Percentiles rank a stretch among this genome's conserved stretches.
Evolutionary conservation across 2,113 vertebrate species (phyloP).

Genomic region (Nesogale talazaci): DNA sequence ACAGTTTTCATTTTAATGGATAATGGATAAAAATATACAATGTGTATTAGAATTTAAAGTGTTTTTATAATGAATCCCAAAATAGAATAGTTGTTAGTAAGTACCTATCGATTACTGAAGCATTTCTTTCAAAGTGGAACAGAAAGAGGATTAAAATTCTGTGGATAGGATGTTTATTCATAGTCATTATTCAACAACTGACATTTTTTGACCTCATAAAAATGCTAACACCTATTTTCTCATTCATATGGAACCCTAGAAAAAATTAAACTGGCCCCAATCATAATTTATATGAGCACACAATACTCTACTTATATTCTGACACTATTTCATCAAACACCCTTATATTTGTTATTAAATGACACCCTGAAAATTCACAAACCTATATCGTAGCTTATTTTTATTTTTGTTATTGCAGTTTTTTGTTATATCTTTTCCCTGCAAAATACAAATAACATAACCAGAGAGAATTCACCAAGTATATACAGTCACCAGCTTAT

Average conservation of each 20-base stretch:
- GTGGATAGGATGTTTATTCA: conserved; percentile 76
- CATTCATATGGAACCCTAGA: conserved; percentile 57
- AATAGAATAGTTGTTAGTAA: conserved; percentile 60
- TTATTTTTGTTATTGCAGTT: background rate
- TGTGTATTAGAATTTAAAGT: conserved; percentile 55
- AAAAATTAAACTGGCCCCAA: conserved; percentile 56
- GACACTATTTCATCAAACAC: background rate
- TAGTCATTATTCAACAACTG: conserved; percentile 75
- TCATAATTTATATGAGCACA: conserved; percentile 38
- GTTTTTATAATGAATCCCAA: background rate
- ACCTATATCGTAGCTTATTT: conserved; percentile 6
- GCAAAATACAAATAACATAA: background rate
- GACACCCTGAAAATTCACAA: background rate
- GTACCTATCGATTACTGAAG: conserved; percentile 49
- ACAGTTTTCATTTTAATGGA: conserved; percentile 65
- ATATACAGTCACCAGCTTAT: too few species aligned
- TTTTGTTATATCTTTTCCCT: background rate
- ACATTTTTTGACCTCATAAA: conserved; percentile 73
- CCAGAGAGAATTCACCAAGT: background rate
- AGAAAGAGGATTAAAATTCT: conserved; percentile 75
- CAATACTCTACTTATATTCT: conserved; percentile 41
- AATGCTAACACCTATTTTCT: conserved; percentile 73
- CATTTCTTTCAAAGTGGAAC: conserved; percentile 39
- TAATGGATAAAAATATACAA: conserved; percentile 20
- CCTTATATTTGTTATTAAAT: conserved; percentile 43